Conservation (phyloP, 2,113 vertebrate genomes). For the Irena cyanogastra region DNA sequence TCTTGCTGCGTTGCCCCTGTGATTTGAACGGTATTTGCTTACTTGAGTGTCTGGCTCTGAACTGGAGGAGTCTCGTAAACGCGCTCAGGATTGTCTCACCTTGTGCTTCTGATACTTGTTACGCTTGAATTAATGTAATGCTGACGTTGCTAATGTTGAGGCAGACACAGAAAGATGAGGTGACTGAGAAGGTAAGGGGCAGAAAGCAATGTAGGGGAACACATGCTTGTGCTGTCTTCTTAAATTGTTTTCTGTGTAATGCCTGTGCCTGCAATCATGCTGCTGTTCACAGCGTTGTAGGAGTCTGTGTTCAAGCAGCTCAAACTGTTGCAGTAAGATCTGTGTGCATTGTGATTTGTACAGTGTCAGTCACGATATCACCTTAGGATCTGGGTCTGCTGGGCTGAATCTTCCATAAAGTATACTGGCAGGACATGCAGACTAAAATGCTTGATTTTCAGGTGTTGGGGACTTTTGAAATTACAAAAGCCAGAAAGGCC, state of each 20-base stretch:
- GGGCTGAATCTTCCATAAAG: background rate
- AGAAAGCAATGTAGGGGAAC: background rate
- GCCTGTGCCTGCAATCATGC: background rate
- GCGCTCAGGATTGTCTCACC: background rate
- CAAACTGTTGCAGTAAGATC: background rate
- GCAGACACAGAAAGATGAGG: background rate
- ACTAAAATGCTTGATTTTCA: background rate
- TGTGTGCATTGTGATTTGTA: background rate
- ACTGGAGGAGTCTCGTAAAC: fast-evolving
- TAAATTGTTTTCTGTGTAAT: background rate
- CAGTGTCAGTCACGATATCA: background rate
- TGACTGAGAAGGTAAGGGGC: background rate
- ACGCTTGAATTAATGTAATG: background rate
- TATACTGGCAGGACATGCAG: background rate
- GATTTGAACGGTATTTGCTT: background rate
- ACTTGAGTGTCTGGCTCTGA: background rate
- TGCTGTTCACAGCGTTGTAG: fast-evolving
- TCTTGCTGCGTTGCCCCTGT: background rate
- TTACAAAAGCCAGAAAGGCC: background rate
- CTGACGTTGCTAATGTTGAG: background rate
- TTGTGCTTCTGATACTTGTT: background rate
- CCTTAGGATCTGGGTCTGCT: background rate
- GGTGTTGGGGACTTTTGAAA: background rate
- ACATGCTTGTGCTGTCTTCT: background rate
- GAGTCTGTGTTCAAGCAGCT: background rate